Percentiles rank a stretch among this genome's conserved stretches.
These are phyloP conservation scores for Amphiduros pacificus DNA, from an alignment of 2,888 invertebrate genomes.

Conservation along the genomic window DNA sequence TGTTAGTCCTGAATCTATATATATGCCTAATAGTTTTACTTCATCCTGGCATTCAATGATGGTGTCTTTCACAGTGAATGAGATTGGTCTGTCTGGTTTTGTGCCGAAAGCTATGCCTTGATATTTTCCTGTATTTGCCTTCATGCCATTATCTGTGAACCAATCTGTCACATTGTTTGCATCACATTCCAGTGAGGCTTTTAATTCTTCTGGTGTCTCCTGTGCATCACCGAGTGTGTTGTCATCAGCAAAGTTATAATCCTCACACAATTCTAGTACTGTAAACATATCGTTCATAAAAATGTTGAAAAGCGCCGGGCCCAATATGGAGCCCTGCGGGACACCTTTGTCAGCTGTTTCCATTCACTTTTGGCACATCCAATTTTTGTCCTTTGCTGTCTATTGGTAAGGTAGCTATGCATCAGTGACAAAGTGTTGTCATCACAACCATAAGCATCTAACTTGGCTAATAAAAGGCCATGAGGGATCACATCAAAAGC, in stretches of 20 bases:
- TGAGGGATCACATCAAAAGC: background rate
- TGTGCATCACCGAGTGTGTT: background rate
- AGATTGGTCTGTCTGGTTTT: too few relatives aligned
- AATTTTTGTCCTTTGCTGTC: background rate
- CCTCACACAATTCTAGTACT: background rate
- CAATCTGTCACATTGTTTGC: background rate
- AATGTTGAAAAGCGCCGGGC: background rate
- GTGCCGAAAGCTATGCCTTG: too few relatives aligned
- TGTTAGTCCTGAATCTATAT: too few relatives aligned
- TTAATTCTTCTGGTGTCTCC: too few relatives aligned
- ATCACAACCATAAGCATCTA: background rate
- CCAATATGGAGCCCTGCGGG: background rate
- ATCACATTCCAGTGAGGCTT: background rate
- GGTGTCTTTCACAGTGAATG: too few relatives aligned
- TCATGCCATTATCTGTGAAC: background rate
- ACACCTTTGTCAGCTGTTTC: background rate
- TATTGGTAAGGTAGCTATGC: background rate
- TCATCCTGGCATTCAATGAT: too few relatives aligned
- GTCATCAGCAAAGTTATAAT: background rate
- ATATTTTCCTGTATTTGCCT: background rate
- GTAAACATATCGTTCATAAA: background rate
- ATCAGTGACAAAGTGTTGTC: background rate
- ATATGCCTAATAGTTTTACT: too few relatives aligned
- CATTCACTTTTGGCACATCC: background rate
- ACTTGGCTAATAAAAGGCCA: background rate